Evolutionary conservation across 2,797 vertebrate species (phyloP).

Genomic region (Gambusia yucatana): DNA sequence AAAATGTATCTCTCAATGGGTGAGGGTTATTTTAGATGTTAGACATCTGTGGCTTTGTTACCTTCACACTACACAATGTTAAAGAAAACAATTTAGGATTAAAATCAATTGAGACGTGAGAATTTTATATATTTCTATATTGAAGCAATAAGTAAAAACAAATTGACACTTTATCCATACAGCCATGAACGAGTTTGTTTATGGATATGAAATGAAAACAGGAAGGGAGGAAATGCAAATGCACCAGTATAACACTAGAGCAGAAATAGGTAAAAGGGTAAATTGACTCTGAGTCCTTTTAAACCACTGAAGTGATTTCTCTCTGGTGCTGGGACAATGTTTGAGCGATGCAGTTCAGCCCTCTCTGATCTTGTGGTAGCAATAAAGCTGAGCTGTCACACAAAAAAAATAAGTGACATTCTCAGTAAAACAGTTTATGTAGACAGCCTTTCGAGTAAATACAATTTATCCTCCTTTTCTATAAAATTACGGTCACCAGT

Average conservation of each 20-base stretch:
- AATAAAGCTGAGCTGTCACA: not conserved
- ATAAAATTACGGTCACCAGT: not conserved
- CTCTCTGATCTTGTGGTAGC: not conserved
- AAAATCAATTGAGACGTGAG: not conserved
- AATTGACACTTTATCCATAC: not conserved
- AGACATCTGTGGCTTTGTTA: not conserved
- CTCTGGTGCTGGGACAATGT: not conserved
- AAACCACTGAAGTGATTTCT: not conserved
- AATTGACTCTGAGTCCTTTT: not conserved
- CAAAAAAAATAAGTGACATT: not conserved
- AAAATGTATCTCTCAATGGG: not conserved
- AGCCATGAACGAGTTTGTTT: not conserved
- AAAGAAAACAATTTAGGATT: not conserved
- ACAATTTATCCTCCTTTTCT: not conserved
- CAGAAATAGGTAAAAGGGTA: not conserved
- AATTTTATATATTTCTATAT: not conserved
- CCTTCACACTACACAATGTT: not conserved
- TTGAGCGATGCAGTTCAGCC: not conserved
- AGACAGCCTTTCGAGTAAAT: not conserved
- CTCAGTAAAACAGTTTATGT: not conserved
- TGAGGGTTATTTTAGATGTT: not conserved
- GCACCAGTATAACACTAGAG: not conserved
- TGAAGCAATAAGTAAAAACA: not conserved
- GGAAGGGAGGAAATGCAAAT: not conserved
- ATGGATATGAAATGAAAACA: not conserved